These are phyloP conservation scores for Drosophila tristis DNA, from an alignment of 1,140 invertebrate genomes.

Conservation along the genomic window DNA sequence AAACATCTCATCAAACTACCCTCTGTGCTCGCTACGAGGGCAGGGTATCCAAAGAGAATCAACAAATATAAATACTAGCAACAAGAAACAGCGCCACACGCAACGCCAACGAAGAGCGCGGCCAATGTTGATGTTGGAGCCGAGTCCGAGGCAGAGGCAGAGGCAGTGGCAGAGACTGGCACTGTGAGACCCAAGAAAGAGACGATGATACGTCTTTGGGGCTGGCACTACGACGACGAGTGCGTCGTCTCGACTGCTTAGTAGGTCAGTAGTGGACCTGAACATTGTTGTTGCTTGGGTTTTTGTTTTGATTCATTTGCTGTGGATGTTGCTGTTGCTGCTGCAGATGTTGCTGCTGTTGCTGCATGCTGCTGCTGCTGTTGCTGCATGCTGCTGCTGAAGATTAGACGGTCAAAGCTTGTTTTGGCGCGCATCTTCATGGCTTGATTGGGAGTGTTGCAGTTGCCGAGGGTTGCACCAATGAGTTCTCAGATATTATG, in stretches of 20 bases:
- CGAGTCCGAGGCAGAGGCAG: neutral
- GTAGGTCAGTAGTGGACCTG: constrained; percentile 83
- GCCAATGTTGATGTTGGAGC: constrained; percentile 21
- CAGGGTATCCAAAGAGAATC: constrained; percentile 17
- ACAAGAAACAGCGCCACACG: constrained; percentile 68
- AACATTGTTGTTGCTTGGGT: constrained; percentile 57
- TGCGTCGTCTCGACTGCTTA: constrained; percentile 62
- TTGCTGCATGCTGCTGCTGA: constrained; percentile 20
- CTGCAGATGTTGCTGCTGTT: constrained; percentile 19
- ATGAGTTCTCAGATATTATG: neutral
- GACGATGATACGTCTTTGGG: constrained; percentile 10
- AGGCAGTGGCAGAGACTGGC: constrained; percentile 2
- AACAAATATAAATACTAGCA: constrained; percentile 22
- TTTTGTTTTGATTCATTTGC: constrained; percentile 68
- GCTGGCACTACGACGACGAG: constrained; percentile 22
- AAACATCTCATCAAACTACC: too few species aligned
- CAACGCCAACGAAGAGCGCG: constrained; percentile 45
- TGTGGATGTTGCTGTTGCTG: constrained; percentile 36
- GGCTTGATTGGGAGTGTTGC: constrained; percentile 28
- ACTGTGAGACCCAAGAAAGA: constrained; percentile 14
- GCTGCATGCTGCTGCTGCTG: constrained; percentile 20
- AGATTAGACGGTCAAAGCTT: constrained; percentile 54
- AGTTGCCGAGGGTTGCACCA: constrained; percentile 15
- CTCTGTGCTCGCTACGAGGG: too few species aligned
- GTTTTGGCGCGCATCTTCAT: constrained; percentile 55